Evolutionary conservation across 2,888 invertebrate species (phyloP).

Genomic region (Clunio marinus): DNA sequence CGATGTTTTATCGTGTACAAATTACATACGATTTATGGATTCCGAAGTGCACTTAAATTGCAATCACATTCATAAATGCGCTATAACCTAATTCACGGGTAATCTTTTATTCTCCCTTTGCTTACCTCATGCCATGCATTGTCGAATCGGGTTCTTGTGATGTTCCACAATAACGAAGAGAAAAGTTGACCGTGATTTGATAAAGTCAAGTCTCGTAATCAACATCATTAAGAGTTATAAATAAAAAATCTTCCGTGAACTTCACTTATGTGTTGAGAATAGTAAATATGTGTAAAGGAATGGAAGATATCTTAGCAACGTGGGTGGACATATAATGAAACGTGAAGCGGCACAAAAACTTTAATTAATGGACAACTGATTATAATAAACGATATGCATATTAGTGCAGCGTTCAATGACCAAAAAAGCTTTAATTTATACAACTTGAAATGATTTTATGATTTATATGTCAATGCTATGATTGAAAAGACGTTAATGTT

Average conservation of each 20-base stretch:
- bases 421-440: constrained; percentile 23
- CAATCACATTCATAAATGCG: constrained; percentile 16
- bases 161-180: not conserved
- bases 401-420: not conserved
- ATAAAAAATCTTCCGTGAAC: too few species aligned
- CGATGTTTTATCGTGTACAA: constrained; percentile 25
- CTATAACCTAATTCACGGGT: not conserved
- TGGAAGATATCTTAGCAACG: not conserved
- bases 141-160: not conserved
- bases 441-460: not conserved
- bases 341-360: not conserved
- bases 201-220: not conserved
- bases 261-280: too few species aligned
- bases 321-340: constrained; percentile 15
- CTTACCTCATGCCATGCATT: too few species aligned
- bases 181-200: constrained; percentile 2
- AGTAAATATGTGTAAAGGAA: too few species aligned
- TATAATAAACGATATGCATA: not conserved
- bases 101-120: not conserved
- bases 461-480: too few species aligned
- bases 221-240: constrained; percentile 6
- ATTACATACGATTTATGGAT: constrained; percentile 34
- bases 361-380: not conserved
- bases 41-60: constrained; percentile 27
- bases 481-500: too few species aligned